Evolutionary conservation across 2,888 invertebrate genomes (phyloP).

Genomic region (Sarcophaga rosellei): DNA sequence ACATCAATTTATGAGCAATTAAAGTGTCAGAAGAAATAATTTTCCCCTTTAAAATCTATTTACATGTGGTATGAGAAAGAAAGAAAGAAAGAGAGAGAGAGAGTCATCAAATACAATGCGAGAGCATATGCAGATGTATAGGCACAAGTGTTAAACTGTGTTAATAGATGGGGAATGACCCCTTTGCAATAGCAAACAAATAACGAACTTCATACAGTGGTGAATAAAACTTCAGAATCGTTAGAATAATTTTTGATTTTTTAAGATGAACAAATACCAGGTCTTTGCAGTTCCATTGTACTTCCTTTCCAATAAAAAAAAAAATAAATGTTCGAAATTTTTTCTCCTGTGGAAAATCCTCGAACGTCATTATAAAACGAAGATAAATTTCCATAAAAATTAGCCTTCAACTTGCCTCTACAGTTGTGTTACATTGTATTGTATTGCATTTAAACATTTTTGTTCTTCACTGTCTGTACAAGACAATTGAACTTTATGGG

Average conservation of each 20-base stretch:
- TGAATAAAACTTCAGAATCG: not conserved
- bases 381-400: too few relatives aligned
- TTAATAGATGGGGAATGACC: conserved; percentile 48
- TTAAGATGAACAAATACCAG: too few relatives aligned
- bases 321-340: too few relatives aligned
- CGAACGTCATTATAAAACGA: too few relatives aligned
- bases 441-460: too few relatives aligned
- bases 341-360: too few relatives aligned
- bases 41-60: not conserved
- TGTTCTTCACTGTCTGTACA: too few relatives aligned
- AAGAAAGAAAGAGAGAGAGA: not conserved
- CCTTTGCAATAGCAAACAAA: not conserved
- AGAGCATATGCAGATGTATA: not conserved
- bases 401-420: too few relatives aligned
- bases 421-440: too few relatives aligned
- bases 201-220: not conserved
- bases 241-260: not conserved
- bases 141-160: not conserved
- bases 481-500: conserved; percentile 29
- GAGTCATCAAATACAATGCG: not conserved
- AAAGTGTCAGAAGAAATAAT: conserved; percentile 56
- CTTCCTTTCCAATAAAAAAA: too few relatives aligned
- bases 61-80: too few relatives aligned
- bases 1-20: conserved; percentile 60
- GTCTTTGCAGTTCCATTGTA: too few relatives aligned